Conservation (phyloP, 1,140 invertebrate species). For the Cryptotermes secundus region DNA sequence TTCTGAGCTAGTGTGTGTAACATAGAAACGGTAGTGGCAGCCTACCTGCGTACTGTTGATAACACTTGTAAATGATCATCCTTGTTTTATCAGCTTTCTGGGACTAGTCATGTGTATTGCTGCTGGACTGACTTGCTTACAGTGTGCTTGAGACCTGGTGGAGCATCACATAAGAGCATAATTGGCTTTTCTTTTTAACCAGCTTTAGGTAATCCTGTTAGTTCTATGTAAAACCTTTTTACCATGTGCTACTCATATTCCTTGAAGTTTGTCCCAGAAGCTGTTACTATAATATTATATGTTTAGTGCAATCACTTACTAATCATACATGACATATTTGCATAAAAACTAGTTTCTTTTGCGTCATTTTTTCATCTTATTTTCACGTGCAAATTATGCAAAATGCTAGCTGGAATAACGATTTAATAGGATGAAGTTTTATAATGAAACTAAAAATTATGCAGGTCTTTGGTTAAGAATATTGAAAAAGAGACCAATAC, state of each 20-base stretch:
- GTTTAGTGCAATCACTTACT: no score
- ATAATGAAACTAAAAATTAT: no score
- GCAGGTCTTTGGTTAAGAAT: no score
- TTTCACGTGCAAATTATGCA: no score
- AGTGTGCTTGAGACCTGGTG: background rate
- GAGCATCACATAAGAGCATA: background rate
- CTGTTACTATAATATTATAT: background rate
- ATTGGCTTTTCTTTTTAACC: conserved; percentile 11
- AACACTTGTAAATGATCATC: background rate
- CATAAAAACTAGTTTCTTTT: no score
- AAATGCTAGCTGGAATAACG: no score
- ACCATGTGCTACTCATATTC: background rate
- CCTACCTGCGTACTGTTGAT: background rate
- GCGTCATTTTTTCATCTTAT: no score
- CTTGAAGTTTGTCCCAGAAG: background rate
- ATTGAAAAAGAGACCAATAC: no score
- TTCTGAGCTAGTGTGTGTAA: background rate
- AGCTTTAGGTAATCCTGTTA: conserved; percentile 13
- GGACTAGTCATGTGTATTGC: background rate
- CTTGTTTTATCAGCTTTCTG: background rate
- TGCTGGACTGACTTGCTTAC: background rate
- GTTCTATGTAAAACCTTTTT: background rate
- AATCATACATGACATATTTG: no score
- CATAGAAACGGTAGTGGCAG: background rate
- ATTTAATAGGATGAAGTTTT: no score